Conservation (phyloP, 2,113 vertebrate genomes). For the Barnardius zonarius region DNA sequence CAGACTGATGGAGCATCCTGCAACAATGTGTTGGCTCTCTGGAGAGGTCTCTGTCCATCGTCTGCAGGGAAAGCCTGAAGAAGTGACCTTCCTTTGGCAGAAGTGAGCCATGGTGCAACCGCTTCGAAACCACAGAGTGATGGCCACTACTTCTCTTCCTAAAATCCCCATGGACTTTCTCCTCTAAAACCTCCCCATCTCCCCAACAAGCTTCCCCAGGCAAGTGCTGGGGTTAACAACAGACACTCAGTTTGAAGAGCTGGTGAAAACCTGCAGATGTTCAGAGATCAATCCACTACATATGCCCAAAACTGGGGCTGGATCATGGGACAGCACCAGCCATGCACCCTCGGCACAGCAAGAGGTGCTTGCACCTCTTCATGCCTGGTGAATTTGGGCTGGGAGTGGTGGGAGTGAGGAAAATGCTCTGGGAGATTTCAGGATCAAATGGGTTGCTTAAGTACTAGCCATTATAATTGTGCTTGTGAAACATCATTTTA, state of each 20-base stretch:
- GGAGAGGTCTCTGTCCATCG: not conserved
- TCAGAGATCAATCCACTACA: not conserved
- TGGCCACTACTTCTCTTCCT: not conserved
- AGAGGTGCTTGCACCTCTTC: not conserved
- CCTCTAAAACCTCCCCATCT: not conserved
- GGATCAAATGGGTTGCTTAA: constrained; percentile 29
- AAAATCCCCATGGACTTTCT: not conserved
- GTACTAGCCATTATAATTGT: not conserved
- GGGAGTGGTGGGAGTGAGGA: constrained; percentile 18
- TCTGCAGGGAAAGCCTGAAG: not conserved
- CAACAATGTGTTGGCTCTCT: not conserved
- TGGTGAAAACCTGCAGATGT: not conserved
- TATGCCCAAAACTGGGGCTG: not conserved
- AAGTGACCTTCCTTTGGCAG: not conserved
- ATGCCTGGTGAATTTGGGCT: not conserved
- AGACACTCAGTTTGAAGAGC: not conserved
- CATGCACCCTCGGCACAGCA: not conserved
- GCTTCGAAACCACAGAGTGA: not conserved
- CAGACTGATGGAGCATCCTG: not conserved
- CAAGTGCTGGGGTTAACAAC: not conserved
- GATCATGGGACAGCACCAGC: not conserved
- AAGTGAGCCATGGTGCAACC: not conserved
- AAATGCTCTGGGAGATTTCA: not conserved
- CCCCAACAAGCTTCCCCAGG: not conserved
- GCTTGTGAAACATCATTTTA: constrained; percentile 1